Base-by-base conservation (phyloP, 2,797 vertebrate species). In the Falco biarmicus region DNA sequence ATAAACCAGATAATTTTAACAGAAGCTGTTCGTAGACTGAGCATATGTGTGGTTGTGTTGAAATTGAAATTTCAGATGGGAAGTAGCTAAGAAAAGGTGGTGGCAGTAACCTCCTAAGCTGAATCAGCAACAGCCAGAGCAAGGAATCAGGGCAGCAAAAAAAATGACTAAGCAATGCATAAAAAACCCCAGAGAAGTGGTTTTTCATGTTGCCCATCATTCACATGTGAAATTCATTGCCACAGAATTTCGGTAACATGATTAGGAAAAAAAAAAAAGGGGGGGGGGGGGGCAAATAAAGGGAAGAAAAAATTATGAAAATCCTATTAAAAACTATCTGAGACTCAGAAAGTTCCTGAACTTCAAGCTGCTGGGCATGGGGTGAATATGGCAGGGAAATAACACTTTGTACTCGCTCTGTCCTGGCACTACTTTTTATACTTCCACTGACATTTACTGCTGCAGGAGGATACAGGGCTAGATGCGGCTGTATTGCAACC, bases 241-340 rank as follows among this genome's bases (percentile, higher is more conserved):
- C 11, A 8, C 1, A 2, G 64, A 82, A 64, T 87, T 84, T 75
- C 3, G 0, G 13, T 64, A 53, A 71, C 45, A 14, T 16, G 9
- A 59, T 64, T 39, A 24, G 17, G 1, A 9, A 18, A 5, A 9
- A 15, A 21, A 29, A 29, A 3, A 4, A 3, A 3, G n/a, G 6
- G 6, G 2, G 5, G 2, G 2, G 5, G 14, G 6, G 41, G 39
- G 39, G 2, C 2, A 82, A 87, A 80, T 56, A 56, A 66, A 63
- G 4, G 21, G 57, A 80, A 45, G 3, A 53, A 74, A 75, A 45
- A 9, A 0, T 14, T 18, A n/a, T 79, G 22, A 34, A 84, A 91
- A 70, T 66, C 39, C 21, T 63, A 3, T 25, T 73, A 16, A 87
- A 91, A 92, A 37, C 15, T 50, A 6, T 13, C 15, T 50, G 68